phyloP scores from a whole-genome alignment of 2,888 invertebrate species.

The Urechis unicinctus region DNA sequence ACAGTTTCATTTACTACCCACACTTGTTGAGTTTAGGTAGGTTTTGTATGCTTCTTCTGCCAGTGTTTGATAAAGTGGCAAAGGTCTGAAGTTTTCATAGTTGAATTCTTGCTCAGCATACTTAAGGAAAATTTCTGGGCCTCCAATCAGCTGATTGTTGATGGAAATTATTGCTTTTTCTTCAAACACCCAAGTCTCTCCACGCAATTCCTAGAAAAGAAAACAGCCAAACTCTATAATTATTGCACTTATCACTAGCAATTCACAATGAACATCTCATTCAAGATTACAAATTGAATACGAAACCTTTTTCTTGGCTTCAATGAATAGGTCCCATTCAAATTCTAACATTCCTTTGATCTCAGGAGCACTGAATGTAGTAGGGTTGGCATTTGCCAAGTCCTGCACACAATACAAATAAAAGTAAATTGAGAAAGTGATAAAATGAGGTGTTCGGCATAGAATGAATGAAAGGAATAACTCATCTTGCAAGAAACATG shows the following conservation, averaged over 20 bases:
- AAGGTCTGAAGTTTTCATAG: conserved; percentile 45
- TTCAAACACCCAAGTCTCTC: conserved; percentile 46
- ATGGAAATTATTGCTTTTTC: conserved; percentile 43
- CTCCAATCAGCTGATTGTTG: conserved; percentile 40
- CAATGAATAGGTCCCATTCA: conserved; percentile 47
- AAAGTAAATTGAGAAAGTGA: not conserved
- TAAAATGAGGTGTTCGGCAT: too few relatives aligned
- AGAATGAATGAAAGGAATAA: too few relatives aligned
- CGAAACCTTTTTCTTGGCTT: conserved; percentile 41
- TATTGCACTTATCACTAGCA: not conserved
- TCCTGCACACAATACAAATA: conserved; percentile 30
- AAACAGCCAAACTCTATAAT: too few relatives aligned
- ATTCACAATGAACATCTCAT: not conserved
- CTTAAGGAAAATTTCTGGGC: conserved; percentile 38
- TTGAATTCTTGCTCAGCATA: conserved; percentile 44
- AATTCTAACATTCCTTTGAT: conserved; percentile 45
- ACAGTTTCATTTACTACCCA: conserved; percentile 12
- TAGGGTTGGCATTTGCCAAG: conserved; percentile 29
- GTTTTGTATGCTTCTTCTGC: conserved; percentile 45
- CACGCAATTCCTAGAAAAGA: conserved; percentile 35
- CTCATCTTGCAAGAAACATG: too few relatives aligned
- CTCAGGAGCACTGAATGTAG: conserved; percentile 27
- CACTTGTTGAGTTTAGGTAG: conserved; percentile 38
- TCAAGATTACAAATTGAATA: not conserved
- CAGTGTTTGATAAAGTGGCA: conserved; percentile 37